Conservation (phyloP, 1,140 invertebrate genomes). For the Lasaia peninsularis region DNA sequence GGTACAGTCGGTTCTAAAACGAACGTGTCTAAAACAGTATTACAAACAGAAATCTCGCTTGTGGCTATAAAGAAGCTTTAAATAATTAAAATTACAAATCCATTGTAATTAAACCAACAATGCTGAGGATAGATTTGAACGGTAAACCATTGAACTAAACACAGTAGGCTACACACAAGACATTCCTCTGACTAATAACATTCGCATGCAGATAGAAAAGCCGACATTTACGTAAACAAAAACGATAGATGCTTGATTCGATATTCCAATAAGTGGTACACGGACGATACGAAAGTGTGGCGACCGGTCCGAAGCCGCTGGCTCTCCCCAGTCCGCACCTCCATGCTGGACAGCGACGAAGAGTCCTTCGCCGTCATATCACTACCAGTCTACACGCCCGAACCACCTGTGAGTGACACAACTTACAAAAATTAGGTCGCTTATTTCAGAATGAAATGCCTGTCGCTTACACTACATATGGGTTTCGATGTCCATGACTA, state of each 20-base stretch:
- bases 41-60: no score
- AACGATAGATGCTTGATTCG: background rate
- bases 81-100: background rate
- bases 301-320: conserved; percentile 58
- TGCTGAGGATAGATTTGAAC: conserved; percentile 5
- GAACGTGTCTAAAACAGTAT: no score
- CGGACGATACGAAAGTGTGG: conserved; percentile 54
- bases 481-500: no score
- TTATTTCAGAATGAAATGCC: background rate
- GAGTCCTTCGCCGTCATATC: conserved; percentile 73
- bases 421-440: background rate
- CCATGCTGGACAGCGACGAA: conserved; percentile 74
- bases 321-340: conserved; percentile 55
- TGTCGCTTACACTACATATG: no score
- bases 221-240: conserved; percentile 3
- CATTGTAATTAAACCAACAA: background rate
- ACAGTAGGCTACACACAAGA: conserved; percentile 1
- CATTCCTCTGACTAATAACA: background rate
- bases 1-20: no score
- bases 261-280: conserved; percentile 17
- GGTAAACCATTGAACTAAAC: background rate
- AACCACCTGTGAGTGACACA: conserved; percentile 51
- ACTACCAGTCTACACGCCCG: conserved; percentile 63
- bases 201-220: background rate
- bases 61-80: no score